Percentiles rank a stretch among this genome's conserved stretches.
Evolutionary conservation across 2,797 vertebrate genomes (phyloP).

Genomic region (Florisuga fusca): DNA sequence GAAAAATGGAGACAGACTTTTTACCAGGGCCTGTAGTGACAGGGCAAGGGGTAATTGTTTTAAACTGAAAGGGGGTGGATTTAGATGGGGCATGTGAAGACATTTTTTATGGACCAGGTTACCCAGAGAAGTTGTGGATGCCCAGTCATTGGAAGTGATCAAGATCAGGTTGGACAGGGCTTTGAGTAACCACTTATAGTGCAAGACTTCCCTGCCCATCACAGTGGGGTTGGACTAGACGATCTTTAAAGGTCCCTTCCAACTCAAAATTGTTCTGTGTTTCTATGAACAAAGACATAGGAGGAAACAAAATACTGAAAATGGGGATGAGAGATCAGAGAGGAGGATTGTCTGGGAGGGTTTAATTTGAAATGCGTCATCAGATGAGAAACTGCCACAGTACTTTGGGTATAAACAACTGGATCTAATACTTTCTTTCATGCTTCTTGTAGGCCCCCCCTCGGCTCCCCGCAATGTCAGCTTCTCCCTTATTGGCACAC

Average conservation of each 20-base stretch:
- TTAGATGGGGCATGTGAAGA: neutral
- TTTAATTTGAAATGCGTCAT: neutral
- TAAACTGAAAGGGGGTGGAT: neutral
- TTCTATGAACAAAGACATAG: neutral
- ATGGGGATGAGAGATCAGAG: neutral
- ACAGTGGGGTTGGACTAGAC: rapidly evolving
- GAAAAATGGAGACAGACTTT: neutral
- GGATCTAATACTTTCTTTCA: neutral
- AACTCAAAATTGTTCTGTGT: neutral
- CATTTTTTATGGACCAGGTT: neutral
- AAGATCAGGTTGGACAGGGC: neutral
- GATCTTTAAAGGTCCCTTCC: neutral
- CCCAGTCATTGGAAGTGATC: neutral
- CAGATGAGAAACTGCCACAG: neutral
- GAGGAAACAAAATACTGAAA: neutral
- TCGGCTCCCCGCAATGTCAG: conserved; percentile 78
- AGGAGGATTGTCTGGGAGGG: neutral
- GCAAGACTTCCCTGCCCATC: neutral
- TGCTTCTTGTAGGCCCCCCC: conserved; percentile 73
- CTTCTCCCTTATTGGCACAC: conserved; percentile 72
- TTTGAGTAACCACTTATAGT: neutral
- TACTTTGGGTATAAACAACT: neutral
- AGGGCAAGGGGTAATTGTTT: neutral
- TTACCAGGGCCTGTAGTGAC: neutral
- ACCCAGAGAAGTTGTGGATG: neutral